These are phyloP conservation scores for Acrossocheilus wenchowensis DNA, from an alignment of 2,797 vertebrate genomes.

Conservation along the genomic window DNA sequence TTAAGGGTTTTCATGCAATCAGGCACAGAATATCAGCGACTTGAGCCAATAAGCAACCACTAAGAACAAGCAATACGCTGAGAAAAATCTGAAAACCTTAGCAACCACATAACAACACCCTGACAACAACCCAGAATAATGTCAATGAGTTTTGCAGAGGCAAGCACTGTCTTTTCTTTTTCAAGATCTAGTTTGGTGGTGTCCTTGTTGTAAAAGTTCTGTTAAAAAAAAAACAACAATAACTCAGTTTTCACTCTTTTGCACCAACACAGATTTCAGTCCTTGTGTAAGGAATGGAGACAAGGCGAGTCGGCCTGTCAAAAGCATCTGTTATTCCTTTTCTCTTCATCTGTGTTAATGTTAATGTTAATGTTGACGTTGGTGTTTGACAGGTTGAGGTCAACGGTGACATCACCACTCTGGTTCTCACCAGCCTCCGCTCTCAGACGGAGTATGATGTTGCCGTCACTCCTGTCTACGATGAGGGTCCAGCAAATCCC, in stretches of 20 bases:
- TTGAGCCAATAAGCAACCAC: neutral
- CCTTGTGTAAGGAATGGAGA: neutral
- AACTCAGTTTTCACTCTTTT: neutral
- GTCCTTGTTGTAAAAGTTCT: neutral
- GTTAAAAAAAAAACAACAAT: neutral
- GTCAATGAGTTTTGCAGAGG: neutral
- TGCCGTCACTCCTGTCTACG: constrained; percentile 85
- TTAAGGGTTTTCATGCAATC: neutral
- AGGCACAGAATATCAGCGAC: neutral
- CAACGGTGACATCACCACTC: constrained; percentile 78
- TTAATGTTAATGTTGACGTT: neutral
- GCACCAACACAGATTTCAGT: neutral
- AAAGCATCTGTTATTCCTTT: neutral
- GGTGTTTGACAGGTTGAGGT: constrained; percentile 82
- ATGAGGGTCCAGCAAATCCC: constrained; percentile 79
- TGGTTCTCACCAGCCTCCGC: constrained; percentile 78
- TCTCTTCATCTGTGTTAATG: neutral
- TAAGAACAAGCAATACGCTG: neutral
- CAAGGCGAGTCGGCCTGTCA: neutral
- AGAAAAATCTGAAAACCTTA: neutral
- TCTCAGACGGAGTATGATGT: constrained; percentile 90
- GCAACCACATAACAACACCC: neutral
- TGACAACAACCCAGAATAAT: neutral
- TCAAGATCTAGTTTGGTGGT: neutral
- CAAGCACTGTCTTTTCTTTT: neutral